Base-by-base conservation (phyloP, 2,888 invertebrate genomes). In the Sarcophaga carnaria region DNA sequence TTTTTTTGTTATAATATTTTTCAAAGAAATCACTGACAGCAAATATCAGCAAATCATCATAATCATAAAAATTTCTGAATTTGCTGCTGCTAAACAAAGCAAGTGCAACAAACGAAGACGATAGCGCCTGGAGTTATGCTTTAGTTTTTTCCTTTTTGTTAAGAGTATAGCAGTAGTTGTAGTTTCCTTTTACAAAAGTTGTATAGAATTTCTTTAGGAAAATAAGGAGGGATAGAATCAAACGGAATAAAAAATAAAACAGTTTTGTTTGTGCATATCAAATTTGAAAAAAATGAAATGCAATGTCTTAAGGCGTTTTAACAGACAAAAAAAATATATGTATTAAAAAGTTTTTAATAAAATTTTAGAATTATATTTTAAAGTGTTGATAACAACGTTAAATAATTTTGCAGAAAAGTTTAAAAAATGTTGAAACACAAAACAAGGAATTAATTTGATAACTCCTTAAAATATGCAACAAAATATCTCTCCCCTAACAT, bases 51-150 rank as follows among this genome's bases (percentile, higher is more conserved):
- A 78, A 69, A 62, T 78, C 69, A 27, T 69, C 6, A 49, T 14
- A 22, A 76, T 66, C 25, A 75, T 49, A 76, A 66, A 14, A 37
- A 45, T 60, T 60, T 47, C 17, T 4, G n/a, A 62, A 67, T 66
- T n/a, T 54, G 12, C 49, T 12, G 12, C 54, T 54, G 54, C 54
- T 54, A 54, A 54, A 17, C 17, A 54, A 54, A 17, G 63, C 22
- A 66, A 64, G 5, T 59, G 76, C 54, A 77, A 17, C 60, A 69
- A 76, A 60, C 25, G 4, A n/a, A 54, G 54, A 17, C 54, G 3
- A 17, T n/a, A 79, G 10, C 17, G 79, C 79, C 59, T 59, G 12
- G 45, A 80, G 80, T 45, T 72, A 45, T 66, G 72, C 72, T 72
- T 72, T 66, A 49, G 37, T 71, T 64, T 71, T 8, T 64, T 12